These are phyloP conservation scores for Abscondita cerata DNA, from an alignment of 2,888 invertebrate genomes.

Conservation along the genomic window DNA sequence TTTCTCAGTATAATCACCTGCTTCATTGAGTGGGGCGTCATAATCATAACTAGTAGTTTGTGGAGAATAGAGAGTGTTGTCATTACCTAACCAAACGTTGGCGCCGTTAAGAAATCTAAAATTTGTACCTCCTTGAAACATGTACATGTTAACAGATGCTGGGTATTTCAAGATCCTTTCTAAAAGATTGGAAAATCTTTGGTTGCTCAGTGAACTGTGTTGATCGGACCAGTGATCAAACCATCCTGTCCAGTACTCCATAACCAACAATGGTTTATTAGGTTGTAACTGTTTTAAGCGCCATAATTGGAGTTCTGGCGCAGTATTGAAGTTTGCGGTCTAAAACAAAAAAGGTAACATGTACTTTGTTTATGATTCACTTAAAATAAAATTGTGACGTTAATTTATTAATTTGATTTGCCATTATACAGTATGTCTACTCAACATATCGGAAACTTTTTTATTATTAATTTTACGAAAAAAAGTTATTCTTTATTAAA, in stretches of 20 bases:
- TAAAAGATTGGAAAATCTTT: conserved; percentile 43
- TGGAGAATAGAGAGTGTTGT: conserved; percentile 42
- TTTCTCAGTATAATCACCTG: conserved; percentile 88
- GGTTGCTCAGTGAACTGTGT: conserved; percentile 44
- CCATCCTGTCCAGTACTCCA: conserved; percentile 70
- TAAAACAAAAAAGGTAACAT: conserved; percentile 43
- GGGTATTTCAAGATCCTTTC: conserved; percentile 50
- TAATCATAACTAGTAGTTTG: conserved; percentile 64
- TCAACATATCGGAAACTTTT: too few relatives aligned
- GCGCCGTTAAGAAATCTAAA: conserved; percentile 68
- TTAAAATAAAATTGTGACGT: too few relatives aligned
- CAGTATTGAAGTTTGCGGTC: conserved; percentile 63
- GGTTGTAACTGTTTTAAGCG: conserved; percentile 58
- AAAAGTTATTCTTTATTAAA: too few relatives aligned
- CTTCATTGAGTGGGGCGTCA: conserved; percentile 88
- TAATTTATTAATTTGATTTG: too few relatives aligned
- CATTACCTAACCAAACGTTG: conserved; percentile 37
- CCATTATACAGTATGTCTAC: too few relatives aligned
- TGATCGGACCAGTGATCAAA: conserved; percentile 64
- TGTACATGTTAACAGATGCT: conserved; percentile 81
- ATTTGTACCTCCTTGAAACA: conserved; percentile 91
- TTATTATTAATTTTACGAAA: too few relatives aligned
- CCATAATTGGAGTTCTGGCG: conserved; percentile 56
- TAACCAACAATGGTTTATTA: conserved; percentile 63
- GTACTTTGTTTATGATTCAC: too few relatives aligned